Evolutionary conservation across 2,888 invertebrate species (phyloP).

Genomic region (Drosophila recens): DNA sequence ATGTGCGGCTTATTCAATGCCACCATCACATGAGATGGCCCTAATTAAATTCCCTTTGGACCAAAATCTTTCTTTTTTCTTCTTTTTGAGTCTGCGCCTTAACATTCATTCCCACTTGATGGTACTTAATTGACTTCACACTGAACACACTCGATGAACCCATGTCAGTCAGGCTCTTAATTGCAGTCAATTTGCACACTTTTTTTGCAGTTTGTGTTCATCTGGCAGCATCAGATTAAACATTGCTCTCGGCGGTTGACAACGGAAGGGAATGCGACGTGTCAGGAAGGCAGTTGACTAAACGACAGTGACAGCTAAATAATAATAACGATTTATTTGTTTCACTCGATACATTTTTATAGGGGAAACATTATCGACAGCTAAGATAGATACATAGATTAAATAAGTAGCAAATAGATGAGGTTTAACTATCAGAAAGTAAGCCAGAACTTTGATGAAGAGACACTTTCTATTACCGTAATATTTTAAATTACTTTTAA

Average conservation of each 20-base stretch:
- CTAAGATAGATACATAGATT: constrained; percentile 1
- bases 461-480: no score
- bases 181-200: constrained; percentile 56
- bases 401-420: neutral
- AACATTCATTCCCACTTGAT: constrained; percentile 35
- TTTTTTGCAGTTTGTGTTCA: constrained; percentile 40
- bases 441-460: no score
- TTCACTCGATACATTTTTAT: constrained; percentile 31
- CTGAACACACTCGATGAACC: constrained; percentile 22
- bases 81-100: constrained; percentile 23
- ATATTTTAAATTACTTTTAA: no score
- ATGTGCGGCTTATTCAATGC: constrained; percentile 20
- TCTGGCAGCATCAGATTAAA: constrained; percentile 23
- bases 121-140: constrained; percentile 44
- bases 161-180: constrained; percentile 47
- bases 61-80: constrained; percentile 2
- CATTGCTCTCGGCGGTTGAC: constrained; percentile 33
- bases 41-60: constrained; percentile 37
- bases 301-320: constrained; percentile 39
- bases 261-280: constrained; percentile 24
- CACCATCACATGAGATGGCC: constrained; percentile 5
- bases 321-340: constrained; percentile 37
- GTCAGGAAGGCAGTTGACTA: constrained; percentile 17
- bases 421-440: neutral
- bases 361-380: constrained; percentile 34